Percentiles rank a stretch among this genome's conserved stretches.
phyloP scores from a whole-genome alignment of 2,888 invertebrate genomes.

The Eupsilia transversa region DNA sequence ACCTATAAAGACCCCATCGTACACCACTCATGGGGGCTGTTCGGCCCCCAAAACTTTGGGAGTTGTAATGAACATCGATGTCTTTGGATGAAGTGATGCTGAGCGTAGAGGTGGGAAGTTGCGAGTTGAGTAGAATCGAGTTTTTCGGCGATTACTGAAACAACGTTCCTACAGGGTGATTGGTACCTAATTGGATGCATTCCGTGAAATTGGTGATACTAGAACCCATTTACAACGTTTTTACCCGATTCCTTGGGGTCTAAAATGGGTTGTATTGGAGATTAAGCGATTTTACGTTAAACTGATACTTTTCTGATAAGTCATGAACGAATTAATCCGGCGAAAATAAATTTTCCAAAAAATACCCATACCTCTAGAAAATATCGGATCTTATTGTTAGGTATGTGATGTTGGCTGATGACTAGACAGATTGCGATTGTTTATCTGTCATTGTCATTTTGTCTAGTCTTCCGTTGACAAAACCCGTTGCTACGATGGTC shows the following conservation, averaged over 20 bases:
- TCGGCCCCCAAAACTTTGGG: constrained; percentile 45
- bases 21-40: constrained; percentile 47
- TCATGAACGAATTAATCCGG: too few relatives aligned
- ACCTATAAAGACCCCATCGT: constrained; percentile 49
- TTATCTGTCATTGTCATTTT: too few relatives aligned
- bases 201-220: not conserved
- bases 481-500: too few relatives aligned
- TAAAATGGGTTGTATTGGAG: not conserved
- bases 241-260: not conserved
- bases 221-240: not conserved
- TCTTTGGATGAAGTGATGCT: constrained; percentile 29
- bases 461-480: too few relatives aligned
- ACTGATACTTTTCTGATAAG: too few relatives aligned
- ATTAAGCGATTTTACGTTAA: too few relatives aligned
- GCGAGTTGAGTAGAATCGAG: constrained; percentile 2
- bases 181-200: not conserved
- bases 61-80: constrained; percentile 55
- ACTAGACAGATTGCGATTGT: too few relatives aligned
- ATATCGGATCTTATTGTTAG: too few relatives aligned
- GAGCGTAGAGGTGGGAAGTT: constrained; percentile 2
- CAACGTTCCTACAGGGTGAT: not conserved
- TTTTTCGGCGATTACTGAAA: not conserved
- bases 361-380: too few relatives aligned
- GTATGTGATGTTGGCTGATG: too few relatives aligned
- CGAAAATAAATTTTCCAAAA: too few relatives aligned